Evolutionary conservation across 2,113 vertebrate genomes (phyloP), one percentile per base, ranked within the genome.

Genomic region (Chionis minor): DNA sequence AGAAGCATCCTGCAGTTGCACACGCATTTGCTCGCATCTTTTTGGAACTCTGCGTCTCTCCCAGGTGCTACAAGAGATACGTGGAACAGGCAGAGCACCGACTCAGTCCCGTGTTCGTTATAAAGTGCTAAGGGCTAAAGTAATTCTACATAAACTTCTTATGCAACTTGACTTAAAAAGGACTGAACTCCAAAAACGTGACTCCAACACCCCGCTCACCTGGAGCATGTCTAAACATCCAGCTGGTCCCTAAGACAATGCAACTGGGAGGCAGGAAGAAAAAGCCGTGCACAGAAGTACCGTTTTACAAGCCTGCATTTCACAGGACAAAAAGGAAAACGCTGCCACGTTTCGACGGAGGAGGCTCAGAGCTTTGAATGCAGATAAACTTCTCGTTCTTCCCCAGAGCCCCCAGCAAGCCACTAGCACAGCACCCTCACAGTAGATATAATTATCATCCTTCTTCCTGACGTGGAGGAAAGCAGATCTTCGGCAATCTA

Each of bases 271-370:
- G 70, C 3, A 12, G 20, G 32, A 38, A 40, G 40, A 19, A 52
- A 42, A n/a, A 42, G 18, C 23, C 1, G 0, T 2, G 30, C 18
- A 8, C 8, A 24, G 33, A 84, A 69, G 24, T 20, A 33, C 12
- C 4, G 0, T 11, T 51, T 51, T 51, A 13, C 24, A 51, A 51
- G 23, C 49, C 49, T 13, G 22, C 7, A 12, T 51, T 55, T 32
- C 72, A 61, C 20, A 27, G 38, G 52, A 38, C 3, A 3, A 32
- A 58, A 40, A 78, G 47, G 75, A 44, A 42, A 90, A 62, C 11
- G 26, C 7, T 0, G 0, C 7, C 30, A 12, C 8, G 1, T 19
- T 65, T 7, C 12, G 14, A 27, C 0, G 4, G 80, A 85, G 38
- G 14, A 49, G 49, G 20, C 33, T 30, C 38, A 74, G n/a, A 65